Evolutionary conservation across 2,113 vertebrate species (phyloP).

Genomic region (Ceyx cyanopectus): DNA sequence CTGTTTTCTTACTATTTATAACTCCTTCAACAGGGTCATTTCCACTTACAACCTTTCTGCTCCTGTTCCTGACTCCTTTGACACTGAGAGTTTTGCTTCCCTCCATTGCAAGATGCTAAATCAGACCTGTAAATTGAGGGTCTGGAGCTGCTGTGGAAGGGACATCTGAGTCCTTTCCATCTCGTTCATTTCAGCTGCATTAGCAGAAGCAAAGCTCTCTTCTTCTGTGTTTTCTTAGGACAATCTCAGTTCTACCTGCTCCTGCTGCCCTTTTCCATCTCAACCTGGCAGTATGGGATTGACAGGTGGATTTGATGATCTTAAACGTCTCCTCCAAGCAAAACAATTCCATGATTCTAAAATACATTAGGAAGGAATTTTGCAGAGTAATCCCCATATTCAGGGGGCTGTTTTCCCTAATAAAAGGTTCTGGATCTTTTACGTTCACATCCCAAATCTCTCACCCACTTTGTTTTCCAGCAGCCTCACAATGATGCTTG

Average conservation of each 20-base stretch:
- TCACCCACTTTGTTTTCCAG: background rate
- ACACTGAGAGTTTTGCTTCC: background rate
- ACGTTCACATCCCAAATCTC: background rate
- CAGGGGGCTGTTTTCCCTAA: background rate
- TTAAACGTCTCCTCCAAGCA: background rate
- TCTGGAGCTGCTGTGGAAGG: background rate
- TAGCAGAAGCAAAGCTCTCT: background rate
- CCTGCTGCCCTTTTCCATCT: background rate
- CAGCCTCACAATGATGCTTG: background rate
- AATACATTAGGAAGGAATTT: background rate
- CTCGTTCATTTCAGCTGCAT: background rate
- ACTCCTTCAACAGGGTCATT: background rate
- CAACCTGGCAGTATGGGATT: background rate
- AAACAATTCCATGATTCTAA: background rate
- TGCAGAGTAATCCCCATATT: fast-evolving
- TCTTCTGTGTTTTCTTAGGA: background rate
- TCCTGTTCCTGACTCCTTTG: background rate
- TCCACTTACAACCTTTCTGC: background rate
- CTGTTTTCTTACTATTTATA: background rate
- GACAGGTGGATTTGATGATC: background rate
- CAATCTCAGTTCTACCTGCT: background rate
- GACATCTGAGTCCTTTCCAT: background rate
- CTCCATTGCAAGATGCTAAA: background rate
- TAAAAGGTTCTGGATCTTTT: background rate
- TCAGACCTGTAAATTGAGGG: background rate